Percentiles rank a stretch among this genome's conserved stretches.
phyloP scores from a whole-genome alignment of 1,140 invertebrate genomes.

The Thaumetopoea pityocampa region DNA sequence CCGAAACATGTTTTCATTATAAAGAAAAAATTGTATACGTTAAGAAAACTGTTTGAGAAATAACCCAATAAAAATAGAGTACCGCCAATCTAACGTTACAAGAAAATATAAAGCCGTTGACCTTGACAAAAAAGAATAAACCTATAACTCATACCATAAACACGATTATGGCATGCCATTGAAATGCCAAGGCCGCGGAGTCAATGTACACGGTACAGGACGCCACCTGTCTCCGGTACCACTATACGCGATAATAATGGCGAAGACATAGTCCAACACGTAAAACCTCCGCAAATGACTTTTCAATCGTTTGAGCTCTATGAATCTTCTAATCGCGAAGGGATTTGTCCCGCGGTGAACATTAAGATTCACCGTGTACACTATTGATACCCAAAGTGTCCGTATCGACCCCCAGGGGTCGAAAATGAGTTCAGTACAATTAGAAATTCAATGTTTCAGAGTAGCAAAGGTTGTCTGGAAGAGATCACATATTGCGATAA shows the following conservation, averaged over 20 bases:
- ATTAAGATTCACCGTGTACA: constrained; percentile 26
- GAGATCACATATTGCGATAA: too few species aligned
- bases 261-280: constrained; percentile 22
- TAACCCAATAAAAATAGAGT: constrained; percentile 17
- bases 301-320: constrained; percentile 22
- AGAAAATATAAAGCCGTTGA: constrained; percentile 29
- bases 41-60: constrained; percentile 13
- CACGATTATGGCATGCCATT: constrained; percentile 46
- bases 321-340: constrained; percentile 19
- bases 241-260: constrained; percentile 43
- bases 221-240: constrained; percentile 44
- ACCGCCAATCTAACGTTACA: constrained; percentile 11
- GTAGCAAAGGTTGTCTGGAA: too few species aligned
- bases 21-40: too few species aligned
- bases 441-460: too few species aligned
- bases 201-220: constrained; percentile 62
- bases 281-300: constrained; percentile 18
- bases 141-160: constrained; percentile 40
- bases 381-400: constrained; percentile 12
- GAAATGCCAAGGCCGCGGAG: constrained; percentile 58
- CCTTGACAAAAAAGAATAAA: constrained; percentile 55
- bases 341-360: constrained; percentile 17
- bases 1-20: too few species aligned
- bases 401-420: constrained; percentile 3
- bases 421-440: too few species aligned